A percentile compares a stretch with the other conserved stretches of the same genome.
Conservation (phyloP, 1,140 invertebrate genomes). For the Holcopasites calliopsidis region DNA sequence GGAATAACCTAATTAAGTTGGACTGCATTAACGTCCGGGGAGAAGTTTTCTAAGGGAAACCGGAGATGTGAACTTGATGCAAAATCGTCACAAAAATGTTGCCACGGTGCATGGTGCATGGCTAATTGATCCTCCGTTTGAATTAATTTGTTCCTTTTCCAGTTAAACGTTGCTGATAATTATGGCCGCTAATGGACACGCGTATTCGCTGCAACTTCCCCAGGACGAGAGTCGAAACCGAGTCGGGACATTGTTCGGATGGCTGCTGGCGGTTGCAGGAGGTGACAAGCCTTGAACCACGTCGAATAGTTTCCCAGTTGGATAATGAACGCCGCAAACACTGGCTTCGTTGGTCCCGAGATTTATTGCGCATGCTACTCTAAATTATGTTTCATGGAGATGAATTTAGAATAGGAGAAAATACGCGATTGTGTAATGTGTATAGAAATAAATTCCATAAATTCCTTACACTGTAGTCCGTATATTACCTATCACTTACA, state of each 20-base stretch:
- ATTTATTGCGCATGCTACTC: not conserved
- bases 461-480: not conserved
- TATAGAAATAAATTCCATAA: too few species aligned
- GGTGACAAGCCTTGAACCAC: conserved; percentile 53
- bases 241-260: conserved; percentile 55
- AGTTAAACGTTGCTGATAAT: conserved; percentile 46
- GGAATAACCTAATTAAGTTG: conserved; percentile 54
- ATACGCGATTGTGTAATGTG: too few species aligned
- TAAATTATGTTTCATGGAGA: too few species aligned
- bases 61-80: conserved; percentile 35
- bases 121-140: not conserved
- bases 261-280: conserved; percentile 25
- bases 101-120: too few species aligned
- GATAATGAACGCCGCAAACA: conserved; percentile 9
- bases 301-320: conserved; percentile 55
- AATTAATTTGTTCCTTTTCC: not conserved
- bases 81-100: not conserved
- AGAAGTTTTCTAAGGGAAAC: conserved; percentile 36
- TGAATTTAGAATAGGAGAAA: too few species aligned
- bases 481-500: not conserved
- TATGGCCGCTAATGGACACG: conserved; percentile 42
- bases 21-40: conserved; percentile 25
- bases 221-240: conserved; percentile 37
- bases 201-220: not conserved
- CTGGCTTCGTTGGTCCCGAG: not conserved